These are phyloP conservation scores for Cervus canadensis DNA, from an alignment of 2,113 vertebrate genomes.

Conservation along the genomic window DNA sequence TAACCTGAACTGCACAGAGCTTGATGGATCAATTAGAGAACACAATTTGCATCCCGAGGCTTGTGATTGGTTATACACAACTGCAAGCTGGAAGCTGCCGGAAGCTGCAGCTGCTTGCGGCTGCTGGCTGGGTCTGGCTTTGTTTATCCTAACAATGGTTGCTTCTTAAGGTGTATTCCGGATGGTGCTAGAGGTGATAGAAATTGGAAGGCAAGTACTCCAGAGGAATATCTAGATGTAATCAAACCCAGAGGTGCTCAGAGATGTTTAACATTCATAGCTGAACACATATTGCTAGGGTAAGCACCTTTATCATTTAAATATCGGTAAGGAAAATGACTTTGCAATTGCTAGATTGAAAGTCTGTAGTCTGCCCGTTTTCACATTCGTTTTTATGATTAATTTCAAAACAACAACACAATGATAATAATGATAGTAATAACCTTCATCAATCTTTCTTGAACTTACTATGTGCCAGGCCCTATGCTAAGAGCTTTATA, in stretches of 20 bases:
- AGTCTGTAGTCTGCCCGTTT: background rate
- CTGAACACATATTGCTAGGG: background rate
- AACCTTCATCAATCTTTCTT: background rate
- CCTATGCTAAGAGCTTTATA: background rate
- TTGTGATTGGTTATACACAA: constrained; percentile 22
- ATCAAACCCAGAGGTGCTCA: background rate
- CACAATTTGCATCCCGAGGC: constrained; percentile 35
- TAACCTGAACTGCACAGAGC: background rate
- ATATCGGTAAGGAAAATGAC: background rate
- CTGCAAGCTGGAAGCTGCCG: background rate
- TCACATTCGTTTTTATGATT: background rate
- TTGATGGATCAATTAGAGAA: constrained; percentile 59
- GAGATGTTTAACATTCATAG: background rate
- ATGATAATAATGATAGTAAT: background rate
- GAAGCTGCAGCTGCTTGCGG: background rate
- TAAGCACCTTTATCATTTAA: background rate
- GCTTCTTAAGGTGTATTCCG: constrained; percentile 33
- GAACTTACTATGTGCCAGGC: background rate
- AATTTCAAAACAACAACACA: background rate
- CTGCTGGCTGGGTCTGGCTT: constrained; percentile 37
- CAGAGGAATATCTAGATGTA: background rate
- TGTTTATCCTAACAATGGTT: constrained; percentile 59
- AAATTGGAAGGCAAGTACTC: background rate
- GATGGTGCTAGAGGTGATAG: background rate
- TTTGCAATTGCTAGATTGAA: background rate